Evolutionary conservation across 2,113 vertebrate species (phyloP).

Genomic region (Acanthisitta chloris): DNA sequence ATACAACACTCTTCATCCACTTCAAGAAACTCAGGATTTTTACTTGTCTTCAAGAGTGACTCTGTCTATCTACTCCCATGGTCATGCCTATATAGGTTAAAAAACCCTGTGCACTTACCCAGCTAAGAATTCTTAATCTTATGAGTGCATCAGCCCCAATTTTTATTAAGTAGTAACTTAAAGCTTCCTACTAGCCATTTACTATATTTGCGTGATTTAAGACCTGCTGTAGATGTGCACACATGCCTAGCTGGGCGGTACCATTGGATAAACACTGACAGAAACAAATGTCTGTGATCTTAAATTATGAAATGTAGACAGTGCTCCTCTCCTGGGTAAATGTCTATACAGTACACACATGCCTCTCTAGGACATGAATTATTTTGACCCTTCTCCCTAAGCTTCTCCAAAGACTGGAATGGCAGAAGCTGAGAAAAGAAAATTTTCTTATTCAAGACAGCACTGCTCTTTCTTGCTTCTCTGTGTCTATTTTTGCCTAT

Average conservation of each 20-base stretch:
- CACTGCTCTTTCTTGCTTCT: not conserved
- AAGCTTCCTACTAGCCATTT: not conserved
- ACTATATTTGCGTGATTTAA: not conserved
- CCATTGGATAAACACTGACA: not conserved
- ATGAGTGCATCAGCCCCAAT: not conserved
- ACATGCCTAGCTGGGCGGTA: accelerated
- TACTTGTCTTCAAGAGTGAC: not conserved
- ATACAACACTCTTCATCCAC: accelerated
- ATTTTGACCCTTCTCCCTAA: not conserved
- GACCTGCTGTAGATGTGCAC: not conserved
- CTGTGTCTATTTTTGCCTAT: not conserved
- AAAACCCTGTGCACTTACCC: not conserved
- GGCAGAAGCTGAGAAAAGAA: not conserved
- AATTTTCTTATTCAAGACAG: not conserved
- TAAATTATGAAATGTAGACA: not conserved
- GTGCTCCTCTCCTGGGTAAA: not conserved
- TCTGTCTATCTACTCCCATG: not conserved
- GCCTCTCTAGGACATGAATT: not conserved
- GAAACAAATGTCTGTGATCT: not conserved
- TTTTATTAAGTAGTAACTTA: not conserved
- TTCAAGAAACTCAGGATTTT: not conserved
- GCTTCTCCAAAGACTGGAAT: not conserved
- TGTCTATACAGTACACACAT: not conserved
- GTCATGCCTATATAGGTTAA: not conserved
- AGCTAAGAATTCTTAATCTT: not conserved